Conservation (phyloP, 2,888 invertebrate species). For the Agriopis aurantiaria region DNA sequence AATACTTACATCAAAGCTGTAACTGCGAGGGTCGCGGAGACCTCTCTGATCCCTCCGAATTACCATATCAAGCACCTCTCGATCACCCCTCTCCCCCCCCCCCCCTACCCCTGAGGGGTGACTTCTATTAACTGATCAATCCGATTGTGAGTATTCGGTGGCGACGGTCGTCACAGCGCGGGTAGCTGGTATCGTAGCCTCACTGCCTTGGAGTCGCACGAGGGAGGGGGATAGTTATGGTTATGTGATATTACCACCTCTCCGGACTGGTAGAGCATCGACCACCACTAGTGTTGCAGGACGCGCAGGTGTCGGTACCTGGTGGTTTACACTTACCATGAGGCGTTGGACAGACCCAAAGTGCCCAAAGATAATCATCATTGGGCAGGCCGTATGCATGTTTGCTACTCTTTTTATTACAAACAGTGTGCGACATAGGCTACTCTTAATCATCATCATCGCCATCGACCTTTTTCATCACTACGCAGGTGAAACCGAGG, state of each 20-base stretch:
- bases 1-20: constrained; percentile 26
- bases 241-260: too few species aligned
- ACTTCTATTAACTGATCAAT: constrained; percentile 34
- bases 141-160: constrained; percentile 12
- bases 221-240: too few species aligned
- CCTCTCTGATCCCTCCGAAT: constrained; percentile 37
- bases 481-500: too few species aligned
- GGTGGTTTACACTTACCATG: not conserved
- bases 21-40: constrained; percentile 1
- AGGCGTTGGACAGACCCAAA: not conserved
- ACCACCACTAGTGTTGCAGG: not conserved
- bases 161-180: not conserved
- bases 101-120: constrained; percentile 14
- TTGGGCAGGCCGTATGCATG: too few species aligned
- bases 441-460: too few species aligned
- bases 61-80: constrained; percentile 56
- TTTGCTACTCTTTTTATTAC: too few species aligned
- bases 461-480: too few species aligned
- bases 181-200: not conserved
- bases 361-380: too few species aligned
- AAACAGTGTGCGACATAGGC: too few species aligned
- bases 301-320: not conserved
- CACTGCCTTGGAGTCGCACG: too few species aligned
- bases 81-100: constrained; percentile 41
- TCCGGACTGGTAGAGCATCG: too few species aligned